Evolutionary conservation across 2,113 vertebrate species (phyloP), one percentile per base, ranked within the genome.

Genomic region (Macroglossus sobrinus): DNA sequence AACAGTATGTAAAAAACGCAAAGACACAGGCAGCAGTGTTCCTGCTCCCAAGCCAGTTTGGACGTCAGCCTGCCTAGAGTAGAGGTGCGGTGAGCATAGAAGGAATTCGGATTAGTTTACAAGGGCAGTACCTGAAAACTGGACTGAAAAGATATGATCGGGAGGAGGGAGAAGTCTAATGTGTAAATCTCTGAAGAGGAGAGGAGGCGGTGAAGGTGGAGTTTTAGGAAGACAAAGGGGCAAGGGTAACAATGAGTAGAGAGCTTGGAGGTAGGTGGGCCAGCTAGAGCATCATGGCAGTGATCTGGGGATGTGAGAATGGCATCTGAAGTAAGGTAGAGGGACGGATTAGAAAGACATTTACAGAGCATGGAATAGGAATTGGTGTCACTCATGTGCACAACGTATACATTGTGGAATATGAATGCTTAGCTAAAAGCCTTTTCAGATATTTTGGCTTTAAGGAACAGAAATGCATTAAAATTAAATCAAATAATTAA

Each of bases 401-500:
- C 43, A 28, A 30, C 2, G 6, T 40, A 10, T 3, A 45, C 12
- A 22, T 0, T n/a, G 5, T n/a, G 24, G 40, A 71, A n/a, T 14
- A 22, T 11, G 13, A 74, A 68, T 55, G 22, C 69, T 59, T 75
- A 40, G 66, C 3, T 21, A 16, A 74, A 91, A 72, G 43, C 13
- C 84, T 93, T 1, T n/a, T 92, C 22, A 68, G 38, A 45, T 68
- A 72, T 28, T 75, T 91, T 82, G 59, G n/a, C 81, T 94, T 75
- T 85, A 95, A 57, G 78, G 71, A 93, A 64, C 28, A 81, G 64
- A 86, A 94, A 74, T 50, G 81, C 71, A 84, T 12, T 95, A 15
- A 59, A 93, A 40, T 91, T 96, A 81, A 91, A 45, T 50, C 19
- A 75, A 88, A 43, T 76, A 81, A 91, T 96, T 80, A 78, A 91